Evolutionary conservation across 2,797 vertebrate genomes (phyloP).

Genomic region (Sebastiscus albofasciatus): DNA sequence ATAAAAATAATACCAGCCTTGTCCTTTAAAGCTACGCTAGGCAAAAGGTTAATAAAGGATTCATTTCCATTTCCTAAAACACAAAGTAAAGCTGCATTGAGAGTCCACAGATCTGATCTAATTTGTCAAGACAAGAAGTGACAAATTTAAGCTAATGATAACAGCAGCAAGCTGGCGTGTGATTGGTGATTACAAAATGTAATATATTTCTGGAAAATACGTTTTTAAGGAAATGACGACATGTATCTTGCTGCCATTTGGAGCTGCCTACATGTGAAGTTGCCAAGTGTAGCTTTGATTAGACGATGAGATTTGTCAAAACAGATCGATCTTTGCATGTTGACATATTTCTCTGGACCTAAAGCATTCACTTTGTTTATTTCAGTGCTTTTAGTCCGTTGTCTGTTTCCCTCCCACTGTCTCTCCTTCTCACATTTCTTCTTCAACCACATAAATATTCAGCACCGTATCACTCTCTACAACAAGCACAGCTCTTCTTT

Average conservation of each 20-base stretch:
- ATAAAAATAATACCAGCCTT: neutral
- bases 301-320: constrained; percentile 5
- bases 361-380: constrained; percentile 24
- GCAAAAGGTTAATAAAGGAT: neutral
- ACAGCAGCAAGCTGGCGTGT: neutral
- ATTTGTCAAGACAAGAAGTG: neutral
- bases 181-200: neutral
- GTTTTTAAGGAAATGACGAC: neutral
- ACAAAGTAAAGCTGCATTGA: neutral
- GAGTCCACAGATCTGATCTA: neutral
- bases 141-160: neutral
- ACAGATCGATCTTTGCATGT: neutral
- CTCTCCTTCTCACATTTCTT: neutral
- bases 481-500: constrained; percentile 53
- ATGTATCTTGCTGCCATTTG: neutral
- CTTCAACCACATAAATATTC: neutral
- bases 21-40: neutral
- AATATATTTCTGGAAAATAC: neutral
- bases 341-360: constrained; percentile 43
- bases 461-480: neutral
- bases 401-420: constrained; percentile 4
- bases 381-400: constrained; percentile 14
- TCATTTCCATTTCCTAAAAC: neutral
- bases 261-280: neutral
- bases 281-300: constrained; percentile 23